These are phyloP conservation scores for Theocolax elegans DNA, from an alignment of 1,140 invertebrate genomes.

Conservation along the genomic window DNA sequence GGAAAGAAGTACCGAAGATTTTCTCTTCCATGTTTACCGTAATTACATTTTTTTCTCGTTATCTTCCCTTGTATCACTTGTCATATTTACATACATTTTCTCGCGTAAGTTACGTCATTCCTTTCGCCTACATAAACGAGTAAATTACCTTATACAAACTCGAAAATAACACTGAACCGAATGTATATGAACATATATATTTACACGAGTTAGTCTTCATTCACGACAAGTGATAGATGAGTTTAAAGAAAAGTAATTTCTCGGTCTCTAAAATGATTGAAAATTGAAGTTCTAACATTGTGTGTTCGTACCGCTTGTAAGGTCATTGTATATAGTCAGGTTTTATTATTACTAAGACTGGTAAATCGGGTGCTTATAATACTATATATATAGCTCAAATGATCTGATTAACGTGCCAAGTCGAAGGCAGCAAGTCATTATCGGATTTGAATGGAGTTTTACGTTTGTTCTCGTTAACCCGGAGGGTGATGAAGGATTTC, in stretches of 20 bases:
- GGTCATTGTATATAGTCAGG: background rate
- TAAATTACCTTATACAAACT: conserved; percentile 10
- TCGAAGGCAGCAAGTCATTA: no score
- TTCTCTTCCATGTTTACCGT: background rate
- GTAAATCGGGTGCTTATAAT: background rate
- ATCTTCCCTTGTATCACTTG: background rate
- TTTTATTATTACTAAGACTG: background rate
- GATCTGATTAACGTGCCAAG: background rate
- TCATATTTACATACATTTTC: conserved; percentile 18
- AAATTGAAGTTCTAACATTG: background rate
- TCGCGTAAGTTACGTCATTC: background rate
- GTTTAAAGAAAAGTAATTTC: no score
- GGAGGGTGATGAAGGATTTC: background rate
- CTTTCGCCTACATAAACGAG: background rate
- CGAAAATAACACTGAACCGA: background rate
- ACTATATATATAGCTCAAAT: background rate
- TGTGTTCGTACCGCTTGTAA: no score
- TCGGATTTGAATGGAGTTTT: conserved; percentile 1
- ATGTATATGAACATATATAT: no score
- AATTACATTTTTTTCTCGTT: conserved; percentile 19
- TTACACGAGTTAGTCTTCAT: background rate
- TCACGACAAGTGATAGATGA: no score
- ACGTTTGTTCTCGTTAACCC: no score
- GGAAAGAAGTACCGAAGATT: background rate
- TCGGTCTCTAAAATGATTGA: background rate